Conservation (phyloP, 2,797 vertebrate genomes). For the Lindbergichthys nudifrons region DNA sequence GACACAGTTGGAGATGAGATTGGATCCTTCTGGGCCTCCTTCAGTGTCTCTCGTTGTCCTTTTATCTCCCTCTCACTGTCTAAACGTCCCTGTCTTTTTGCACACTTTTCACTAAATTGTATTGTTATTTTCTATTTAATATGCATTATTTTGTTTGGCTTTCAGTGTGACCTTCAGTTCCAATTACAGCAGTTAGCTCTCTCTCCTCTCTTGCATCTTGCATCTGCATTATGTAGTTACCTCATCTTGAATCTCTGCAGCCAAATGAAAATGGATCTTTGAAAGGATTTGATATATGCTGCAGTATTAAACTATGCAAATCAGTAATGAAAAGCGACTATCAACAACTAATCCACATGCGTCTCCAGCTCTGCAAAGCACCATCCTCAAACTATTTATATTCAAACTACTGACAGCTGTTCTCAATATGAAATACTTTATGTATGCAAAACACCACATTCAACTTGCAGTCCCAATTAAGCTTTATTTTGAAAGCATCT, state of each 20-base stretch:
- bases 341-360: slow-evolving; percentile 16
- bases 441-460: not conserved
- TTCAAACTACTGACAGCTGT: slow-evolving; percentile 8
- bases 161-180: not conserved
- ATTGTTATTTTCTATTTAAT: slow-evolving; percentile 2
- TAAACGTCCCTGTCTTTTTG: not conserved
- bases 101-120: not conserved
- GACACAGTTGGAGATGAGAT: slow-evolving; percentile 41
- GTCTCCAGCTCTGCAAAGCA: slow-evolving; percentile 7
- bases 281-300: slow-evolving; percentile 7
- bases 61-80: slow-evolving; percentile 12
- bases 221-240: slow-evolving; percentile 12
- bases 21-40: slow-evolving; percentile 13
- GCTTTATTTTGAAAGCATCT: not conserved
- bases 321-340: slow-evolving; percentile 16
- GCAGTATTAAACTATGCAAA: slow-evolving; percentile 32
- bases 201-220: not conserved
- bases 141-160: not conserved
- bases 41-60: slow-evolving; percentile 10
- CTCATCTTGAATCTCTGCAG: slow-evolving; percentile 8
- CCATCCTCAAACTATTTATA: not conserved
- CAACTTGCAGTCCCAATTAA: not conserved
- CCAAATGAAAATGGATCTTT: slow-evolving; percentile 23
- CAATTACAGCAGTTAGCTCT: not conserved
- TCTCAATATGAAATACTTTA: not conserved